Percentiles rank a stretch among this genome's conserved stretches.
Conservation (phyloP, 2,888 invertebrate species). For the Athetis lepigone region DNA sequence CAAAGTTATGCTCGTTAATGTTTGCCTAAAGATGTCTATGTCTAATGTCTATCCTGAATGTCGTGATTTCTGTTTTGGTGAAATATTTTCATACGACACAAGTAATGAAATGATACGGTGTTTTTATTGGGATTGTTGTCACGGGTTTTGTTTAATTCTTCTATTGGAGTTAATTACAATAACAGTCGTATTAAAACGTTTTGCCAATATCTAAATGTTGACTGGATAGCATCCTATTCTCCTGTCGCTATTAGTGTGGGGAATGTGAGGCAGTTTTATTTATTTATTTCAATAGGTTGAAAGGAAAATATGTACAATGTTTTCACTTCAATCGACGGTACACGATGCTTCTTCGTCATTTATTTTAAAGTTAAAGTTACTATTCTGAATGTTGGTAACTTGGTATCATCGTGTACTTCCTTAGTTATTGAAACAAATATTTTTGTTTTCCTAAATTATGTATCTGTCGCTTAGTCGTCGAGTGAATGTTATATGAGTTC, state of each 20-base stretch:
- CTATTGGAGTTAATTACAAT: slow-evolving; percentile 50
- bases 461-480: slow-evolving; percentile 81
- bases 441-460: slow-evolving; percentile 73
- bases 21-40: slow-evolving; percentile 71
- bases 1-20: slow-evolving; percentile 67
- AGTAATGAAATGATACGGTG: not conserved
- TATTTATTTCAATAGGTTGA: slow-evolving; percentile 68
- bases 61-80: slow-evolving; percentile 78
- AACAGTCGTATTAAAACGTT: slow-evolving; percentile 71
- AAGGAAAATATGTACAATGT: slow-evolving; percentile 67
- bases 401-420: slow-evolving; percentile 42
- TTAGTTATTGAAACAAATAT: slow-evolving; percentile 48
- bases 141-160: not conserved
- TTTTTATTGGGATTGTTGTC: not conserved
- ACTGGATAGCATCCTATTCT: slow-evolving; percentile 87
- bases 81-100: slow-evolving; percentile 70
- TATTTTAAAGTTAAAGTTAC: not conserved
- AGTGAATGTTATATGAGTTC: slow-evolving; percentile 76
- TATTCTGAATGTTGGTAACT: slow-evolving; percentile 10
- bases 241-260: slow-evolving; percentile 88
- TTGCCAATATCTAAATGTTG: slow-evolving; percentile 76
- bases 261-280: slow-evolving; percentile 78
- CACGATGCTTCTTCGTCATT: slow-evolving; percentile 60
- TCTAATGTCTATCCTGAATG: slow-evolving; percentile 79
- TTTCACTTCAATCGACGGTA: slow-evolving; percentile 68